Base-by-base conservation (phyloP, 2,888 invertebrate genomes). In the Podabrus alpinus region DNA sequence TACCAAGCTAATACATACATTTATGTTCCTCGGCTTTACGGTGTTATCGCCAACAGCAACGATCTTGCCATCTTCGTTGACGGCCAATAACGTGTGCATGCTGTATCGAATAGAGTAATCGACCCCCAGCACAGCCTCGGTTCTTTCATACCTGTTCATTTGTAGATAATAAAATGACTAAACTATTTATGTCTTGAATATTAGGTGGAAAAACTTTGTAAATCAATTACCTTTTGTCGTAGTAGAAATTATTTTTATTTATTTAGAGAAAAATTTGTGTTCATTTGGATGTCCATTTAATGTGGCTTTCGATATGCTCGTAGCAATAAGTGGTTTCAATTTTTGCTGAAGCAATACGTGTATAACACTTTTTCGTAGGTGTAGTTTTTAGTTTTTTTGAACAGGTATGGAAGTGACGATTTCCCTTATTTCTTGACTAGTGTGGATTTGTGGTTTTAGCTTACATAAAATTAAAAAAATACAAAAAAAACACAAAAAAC, bases 21-120 rank as follows among this genome's bases (percentile, higher is more conserved):
- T 98, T 92, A 96, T 97, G 94, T 97, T 97, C 89, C 92, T 98
- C 90, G 98, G 98, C 77, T 98, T 98, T 89, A 92, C 93, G 80
- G 92, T 95, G 77, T 90, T 98, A 84, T 92, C 96, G 61, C 96
- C 97, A 64, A 94, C 92, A 81, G 94, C 96, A 79, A 92, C 91
- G 72, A 88, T 94, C 85, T 91, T 94, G 83, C 94, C 94, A 78
- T 90, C 92, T 83, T 83, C 85, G 21, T 78, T 86, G 76, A 85
- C 86, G 66, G 82, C 81, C 59, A 85, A 86, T 74, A 86, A 87
- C 82, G 84, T 87, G 68, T 87, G 87, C 82, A 87, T 88, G 87
- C 83, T 87, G 73, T 88, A 88, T 82, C 86, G 86, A 82, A 86
- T 87, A 83, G 87, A 88, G 86, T 88, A 85, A 80, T 86, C 79